A percentile compares a stretch with the other conserved stretches of the same genome.
phyloP scores from a whole-genome alignment of 2,888 invertebrate genomes.

The Spisula solida region DNA sequence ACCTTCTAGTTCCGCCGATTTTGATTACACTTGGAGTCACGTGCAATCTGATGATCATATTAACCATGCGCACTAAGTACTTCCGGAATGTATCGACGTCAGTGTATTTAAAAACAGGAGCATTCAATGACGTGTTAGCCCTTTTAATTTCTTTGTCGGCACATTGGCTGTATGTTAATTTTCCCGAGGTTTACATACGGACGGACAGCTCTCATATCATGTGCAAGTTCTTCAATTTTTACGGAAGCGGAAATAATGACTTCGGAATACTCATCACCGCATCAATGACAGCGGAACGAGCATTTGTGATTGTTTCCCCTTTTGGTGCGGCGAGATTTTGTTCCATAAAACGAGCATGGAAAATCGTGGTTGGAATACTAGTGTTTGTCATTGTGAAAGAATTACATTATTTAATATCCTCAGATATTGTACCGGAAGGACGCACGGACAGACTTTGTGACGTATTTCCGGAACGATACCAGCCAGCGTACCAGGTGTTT shows the following conservation, averaged over 20 bases:
- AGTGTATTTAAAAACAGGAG: conserved; percentile 77
- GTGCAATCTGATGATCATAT: conserved; percentile 75
- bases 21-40: conserved; percentile 77
- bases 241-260: conserved; percentile 80
- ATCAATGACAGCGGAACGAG: conserved; percentile 80
- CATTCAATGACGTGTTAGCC: conserved; percentile 76
- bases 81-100: conserved; percentile 79
- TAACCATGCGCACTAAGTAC: conserved; percentile 79
- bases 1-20: conserved; percentile 76
- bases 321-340: conserved; percentile 71
- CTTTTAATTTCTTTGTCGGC: conserved; percentile 75
- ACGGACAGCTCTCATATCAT: conserved; percentile 71
- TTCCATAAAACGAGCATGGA: conserved; percentile 75
- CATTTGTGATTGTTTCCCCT: conserved; percentile 78
- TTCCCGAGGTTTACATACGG: conserved; percentile 71
- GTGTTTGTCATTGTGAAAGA: conserved; percentile 76
- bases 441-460: conserved; percentile 77
- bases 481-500: conserved; percentile 68
- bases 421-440: conserved; percentile 73
- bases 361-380: conserved; percentile 61
- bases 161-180: conserved; percentile 81
- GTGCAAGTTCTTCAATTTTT: conserved; percentile 82
- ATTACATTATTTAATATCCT: conserved; percentile 73
- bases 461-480: conserved; percentile 67
- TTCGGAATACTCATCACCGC: conserved; percentile 78